These are phyloP conservation scores for Leptobrachium ailaonicum DNA, from an alignment of 2,113 vertebrate genomes.

Conservation along the genomic window DNA sequence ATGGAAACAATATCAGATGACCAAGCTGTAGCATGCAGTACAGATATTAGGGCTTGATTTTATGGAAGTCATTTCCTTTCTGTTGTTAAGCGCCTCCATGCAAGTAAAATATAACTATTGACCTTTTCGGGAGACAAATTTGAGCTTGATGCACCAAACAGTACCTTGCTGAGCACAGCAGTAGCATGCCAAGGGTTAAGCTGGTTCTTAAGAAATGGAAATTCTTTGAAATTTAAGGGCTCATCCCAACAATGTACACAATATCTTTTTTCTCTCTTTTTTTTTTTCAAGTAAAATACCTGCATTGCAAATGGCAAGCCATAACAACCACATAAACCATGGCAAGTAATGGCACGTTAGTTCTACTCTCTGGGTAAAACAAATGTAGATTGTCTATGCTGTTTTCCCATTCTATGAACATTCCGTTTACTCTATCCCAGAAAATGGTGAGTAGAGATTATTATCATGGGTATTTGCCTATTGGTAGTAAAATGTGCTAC, in stretches of 20 bases:
- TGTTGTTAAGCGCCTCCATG: constrained; percentile 23
- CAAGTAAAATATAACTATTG: constrained; percentile 12
- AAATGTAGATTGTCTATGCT: neutral
- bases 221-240: constrained; percentile 28
- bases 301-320: constrained; percentile 36
- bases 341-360: constrained; percentile 34
- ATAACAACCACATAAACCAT: constrained; percentile 30
- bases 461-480: constrained; percentile 5
- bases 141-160: too few species aligned
- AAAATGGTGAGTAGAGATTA: constrained; percentile 4
- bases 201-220: constrained; percentile 29
- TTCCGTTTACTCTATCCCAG: neutral
- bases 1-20: too few species aligned
- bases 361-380: constrained; percentile 16
- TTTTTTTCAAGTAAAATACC: constrained; percentile 34
- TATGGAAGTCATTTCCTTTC: neutral
- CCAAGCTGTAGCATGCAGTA: too few species aligned
- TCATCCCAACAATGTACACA: constrained; percentile 31
- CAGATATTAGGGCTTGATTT: too few species aligned
- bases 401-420: neutral
- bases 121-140: too few species aligned
- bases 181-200: neutral
- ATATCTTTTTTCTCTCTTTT: neutral
- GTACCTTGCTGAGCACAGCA: too few species aligned
- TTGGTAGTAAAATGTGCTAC: neutral